These are phyloP conservation scores for Micrastur ruficollis DNA, from an alignment of 2,797 vertebrate species.

Conservation along the genomic window DNA sequence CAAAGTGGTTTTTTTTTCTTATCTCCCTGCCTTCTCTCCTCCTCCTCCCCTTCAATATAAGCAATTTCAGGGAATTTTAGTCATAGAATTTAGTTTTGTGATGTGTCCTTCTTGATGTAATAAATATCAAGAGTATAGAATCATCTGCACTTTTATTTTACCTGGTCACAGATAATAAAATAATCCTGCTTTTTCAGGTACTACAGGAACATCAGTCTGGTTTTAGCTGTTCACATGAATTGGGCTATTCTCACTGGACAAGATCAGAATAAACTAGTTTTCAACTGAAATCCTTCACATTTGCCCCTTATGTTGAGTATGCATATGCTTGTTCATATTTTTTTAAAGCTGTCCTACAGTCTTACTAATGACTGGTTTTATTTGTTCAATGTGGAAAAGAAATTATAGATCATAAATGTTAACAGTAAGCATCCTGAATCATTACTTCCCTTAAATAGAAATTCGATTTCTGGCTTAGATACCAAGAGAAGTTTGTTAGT, in stretches of 20 bases:
- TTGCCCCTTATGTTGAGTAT: neutral
- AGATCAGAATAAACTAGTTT: neutral
- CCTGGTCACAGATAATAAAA: neutral
- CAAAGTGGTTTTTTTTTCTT: neutral
- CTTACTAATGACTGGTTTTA: neutral
- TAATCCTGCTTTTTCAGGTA: neutral
- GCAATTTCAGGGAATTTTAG: neutral
- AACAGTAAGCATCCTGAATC: neutral
- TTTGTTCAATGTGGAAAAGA: neutral
- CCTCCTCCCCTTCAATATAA: rapidly evolving
- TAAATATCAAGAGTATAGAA: neutral
- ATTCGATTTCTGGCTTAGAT: neutral
- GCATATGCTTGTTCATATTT: neutral
- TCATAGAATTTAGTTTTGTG: neutral
- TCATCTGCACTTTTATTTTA: neutral
- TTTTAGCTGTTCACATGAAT: neutral
- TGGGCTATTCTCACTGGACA: neutral
- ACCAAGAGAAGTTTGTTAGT: neutral
- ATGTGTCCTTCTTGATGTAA: neutral
- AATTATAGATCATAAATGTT: neutral
- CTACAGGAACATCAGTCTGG: neutral
- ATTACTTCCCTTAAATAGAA: neutral
- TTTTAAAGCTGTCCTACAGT: neutral
- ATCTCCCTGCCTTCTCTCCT: rapidly evolving
- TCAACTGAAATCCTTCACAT: neutral